Evolutionary conservation across 2,888 invertebrate species (phyloP), one percentile per base, ranked within the genome.

Genomic region (Erebia aethiops): DNA sequence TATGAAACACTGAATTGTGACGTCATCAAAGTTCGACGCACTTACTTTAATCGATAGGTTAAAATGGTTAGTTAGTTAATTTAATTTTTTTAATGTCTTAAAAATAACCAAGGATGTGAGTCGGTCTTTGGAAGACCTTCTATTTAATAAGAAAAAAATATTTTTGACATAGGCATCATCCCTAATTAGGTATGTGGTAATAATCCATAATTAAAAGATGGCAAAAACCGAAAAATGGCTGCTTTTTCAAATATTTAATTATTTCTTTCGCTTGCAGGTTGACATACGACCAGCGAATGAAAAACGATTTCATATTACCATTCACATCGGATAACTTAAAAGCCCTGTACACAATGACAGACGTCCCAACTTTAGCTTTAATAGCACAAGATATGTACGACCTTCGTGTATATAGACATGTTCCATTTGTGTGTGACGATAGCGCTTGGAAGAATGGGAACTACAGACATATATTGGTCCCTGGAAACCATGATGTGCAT

Each of bases 401-500:
- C 0, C 1, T 49, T 0, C 84, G 85, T 0, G 0, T 66, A 0
- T 91, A 86, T 26, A 69, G 75, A 0, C 52, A 70, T 0, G 82
- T 83, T 0, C 83, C 84, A 0, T 90, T 90, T 35, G 49, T 86
- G 0, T 79, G 71, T 54, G 84, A 91, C 61, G 81, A 82, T 13
- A 72, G 67, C 0, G 79, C 78, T 0, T 91, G 91, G 90, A 84
- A 84, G 0, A 76, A 87, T 43, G 77, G 77, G 0, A 88, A 88
- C 71, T 91, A 88, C 35, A 82, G 56, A 9, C 81, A 77, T 5
- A 83, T 81, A 75, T 76, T 87, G 2, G 92, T 95, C 0, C 83
- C 89, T 0, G 95, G 95, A 0, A 88, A 91, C 62, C 96, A 96
- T 72, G 95, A 96, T 76, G 88, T 95, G 0, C 95, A 96, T 79